Evolutionary conservation across 2,797 vertebrate genomes (phyloP).

Genomic region (Peromyscus attwateri): DNA sequence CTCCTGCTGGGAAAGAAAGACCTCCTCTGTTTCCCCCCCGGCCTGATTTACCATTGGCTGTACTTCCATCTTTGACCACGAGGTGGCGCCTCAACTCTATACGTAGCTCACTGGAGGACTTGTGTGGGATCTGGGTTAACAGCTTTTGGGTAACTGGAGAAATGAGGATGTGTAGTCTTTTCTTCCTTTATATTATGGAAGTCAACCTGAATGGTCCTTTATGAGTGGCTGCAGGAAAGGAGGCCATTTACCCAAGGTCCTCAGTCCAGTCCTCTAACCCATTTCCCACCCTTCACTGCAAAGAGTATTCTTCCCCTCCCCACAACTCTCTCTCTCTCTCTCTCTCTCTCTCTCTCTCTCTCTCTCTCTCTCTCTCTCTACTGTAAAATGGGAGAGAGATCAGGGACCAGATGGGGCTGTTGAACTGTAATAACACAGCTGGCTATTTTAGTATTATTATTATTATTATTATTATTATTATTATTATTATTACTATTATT

Average conservation of each 20-base stretch:
- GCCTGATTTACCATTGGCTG: neutral
- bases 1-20: neutral
- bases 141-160: neutral
- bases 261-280: neutral
- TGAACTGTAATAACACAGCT: neutral
- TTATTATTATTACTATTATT: too few species aligned
- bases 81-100: constrained; percentile 67
- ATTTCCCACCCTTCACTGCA: neutral
- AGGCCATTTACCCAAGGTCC: neutral
- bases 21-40: too few species aligned
- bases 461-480: neutral
- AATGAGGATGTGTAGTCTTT: neutral
- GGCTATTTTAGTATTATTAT: neutral
- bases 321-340: too few species aligned
- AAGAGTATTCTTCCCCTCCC: neutral
- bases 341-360: too few species aligned
- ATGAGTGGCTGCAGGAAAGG: neutral
- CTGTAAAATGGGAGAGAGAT: neutral
- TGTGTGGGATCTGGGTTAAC: neutral
- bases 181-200: constrained; percentile 5
- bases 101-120: neutral
- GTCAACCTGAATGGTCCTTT: neutral
- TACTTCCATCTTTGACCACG: constrained; percentile 54
- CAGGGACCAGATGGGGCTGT: neutral
- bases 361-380: neutral